phyloP scores from a whole-genome alignment of 2,888 invertebrate species.

The Apamea monoglypha region DNA sequence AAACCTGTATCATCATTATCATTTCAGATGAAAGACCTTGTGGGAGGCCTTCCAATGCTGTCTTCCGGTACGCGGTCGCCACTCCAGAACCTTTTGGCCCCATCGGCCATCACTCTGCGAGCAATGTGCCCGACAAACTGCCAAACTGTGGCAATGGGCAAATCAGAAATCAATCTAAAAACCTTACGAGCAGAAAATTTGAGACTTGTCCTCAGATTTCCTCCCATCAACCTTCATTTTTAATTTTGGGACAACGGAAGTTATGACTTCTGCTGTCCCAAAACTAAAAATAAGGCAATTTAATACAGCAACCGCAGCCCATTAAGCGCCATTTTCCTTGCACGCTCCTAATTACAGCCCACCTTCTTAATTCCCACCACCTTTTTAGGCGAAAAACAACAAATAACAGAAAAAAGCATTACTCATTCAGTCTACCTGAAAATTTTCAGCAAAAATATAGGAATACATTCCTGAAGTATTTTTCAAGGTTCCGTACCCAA shows the following conservation, averaged over 20 bases:
- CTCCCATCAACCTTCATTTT: neutral
- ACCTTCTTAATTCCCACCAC: constrained; percentile 37
- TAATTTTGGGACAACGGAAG: neutral
- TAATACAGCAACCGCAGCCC: constrained; percentile 3
- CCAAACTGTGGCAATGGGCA: neutral
- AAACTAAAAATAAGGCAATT: neutral
- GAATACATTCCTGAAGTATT: constrained; percentile 26
- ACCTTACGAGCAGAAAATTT: neutral
- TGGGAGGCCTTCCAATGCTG: no score
- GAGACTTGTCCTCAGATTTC: neutral
- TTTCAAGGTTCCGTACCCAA: constrained; percentile 1
- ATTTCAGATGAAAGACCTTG: no score
- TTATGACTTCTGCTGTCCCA: neutral
- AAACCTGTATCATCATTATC: neutral
- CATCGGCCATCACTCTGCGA: no score
- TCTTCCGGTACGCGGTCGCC: no score
- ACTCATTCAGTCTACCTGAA: constrained; percentile 41
- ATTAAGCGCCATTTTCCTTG: constrained; percentile 29
- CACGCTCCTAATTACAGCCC: constrained; percentile 47
- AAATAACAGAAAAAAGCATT: constrained; percentile 29
- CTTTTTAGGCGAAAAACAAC: constrained; percentile 26
- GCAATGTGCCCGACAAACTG: neutral
- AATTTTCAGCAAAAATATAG: constrained; percentile 15
- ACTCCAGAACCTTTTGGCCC: no score
- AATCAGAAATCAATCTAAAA: neutral